A percentile compares a stretch with the other conserved stretches of the same genome.
phyloP scores from a whole-genome alignment of 2,888 invertebrate species.

The Drosophila yooni region DNA sequence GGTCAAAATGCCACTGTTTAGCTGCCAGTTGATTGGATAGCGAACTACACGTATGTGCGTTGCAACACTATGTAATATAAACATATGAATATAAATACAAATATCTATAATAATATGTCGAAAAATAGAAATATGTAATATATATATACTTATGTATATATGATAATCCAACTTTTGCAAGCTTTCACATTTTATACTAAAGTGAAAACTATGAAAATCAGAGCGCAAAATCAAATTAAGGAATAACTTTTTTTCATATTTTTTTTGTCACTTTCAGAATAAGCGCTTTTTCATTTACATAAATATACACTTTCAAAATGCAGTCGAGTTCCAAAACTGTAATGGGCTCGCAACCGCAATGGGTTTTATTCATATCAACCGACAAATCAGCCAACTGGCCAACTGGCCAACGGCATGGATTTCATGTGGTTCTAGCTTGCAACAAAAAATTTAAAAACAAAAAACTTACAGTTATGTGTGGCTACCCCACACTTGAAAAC shows the following conservation, averaged over 20 bases:
- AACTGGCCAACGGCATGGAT: conserved; percentile 28
- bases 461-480: no score
- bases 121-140: background rate
- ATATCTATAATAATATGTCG: no score
- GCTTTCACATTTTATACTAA: background rate
- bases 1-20: conserved; percentile 21
- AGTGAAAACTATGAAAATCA: background rate
- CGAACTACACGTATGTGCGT: background rate
- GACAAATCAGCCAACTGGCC: conserved; percentile 31
- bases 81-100: background rate
- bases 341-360: conserved; percentile 18
- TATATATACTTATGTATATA: background rate
- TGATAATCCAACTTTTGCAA: background rate
- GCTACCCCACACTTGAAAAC: background rate
- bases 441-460: conserved; percentile 5
- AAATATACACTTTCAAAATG: background rate
- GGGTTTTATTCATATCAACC: conserved; percentile 19
- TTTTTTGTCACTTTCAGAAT: background rate
- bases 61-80: background rate
- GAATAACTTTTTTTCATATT: background rate
- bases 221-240: background rate
- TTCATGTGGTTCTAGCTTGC: conserved; percentile 10
- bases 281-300: background rate
- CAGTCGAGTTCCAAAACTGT: background rate
- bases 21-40: conserved; percentile 30